Percentiles rank a stretch among this genome's conserved stretches.
Conservation (phyloP, 2,113 vertebrate species). For the Neotoma lepida region DNA sequence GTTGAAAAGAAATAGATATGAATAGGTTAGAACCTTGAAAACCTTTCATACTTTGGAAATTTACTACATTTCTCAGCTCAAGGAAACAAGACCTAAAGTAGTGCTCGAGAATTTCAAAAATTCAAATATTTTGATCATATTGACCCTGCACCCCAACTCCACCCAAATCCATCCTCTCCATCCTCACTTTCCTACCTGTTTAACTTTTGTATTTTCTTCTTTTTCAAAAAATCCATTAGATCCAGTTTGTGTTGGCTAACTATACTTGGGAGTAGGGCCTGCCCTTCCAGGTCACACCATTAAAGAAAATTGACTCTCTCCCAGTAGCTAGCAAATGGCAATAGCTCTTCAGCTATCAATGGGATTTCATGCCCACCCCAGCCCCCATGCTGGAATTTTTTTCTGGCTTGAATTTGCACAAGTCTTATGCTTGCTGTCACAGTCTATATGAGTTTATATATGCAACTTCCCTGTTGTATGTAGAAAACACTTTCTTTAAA, state of each 20-base stretch:
- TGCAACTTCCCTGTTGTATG: background rate
- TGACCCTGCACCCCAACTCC: accelerated
- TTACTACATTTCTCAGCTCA: background rate
- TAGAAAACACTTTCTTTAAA: background rate
- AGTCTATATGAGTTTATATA: background rate
- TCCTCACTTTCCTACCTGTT: no score
- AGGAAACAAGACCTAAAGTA: background rate
- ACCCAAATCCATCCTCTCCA: background rate
- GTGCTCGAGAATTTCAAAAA: background rate
- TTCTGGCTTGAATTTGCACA: background rate
- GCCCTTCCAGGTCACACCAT: background rate
- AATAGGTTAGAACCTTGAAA: background rate
- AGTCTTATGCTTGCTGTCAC: background rate
- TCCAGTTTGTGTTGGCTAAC: background rate
- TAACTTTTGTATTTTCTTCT: background rate
- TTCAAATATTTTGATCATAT: background rate
- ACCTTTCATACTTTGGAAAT: background rate
- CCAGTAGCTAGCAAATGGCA: background rate
- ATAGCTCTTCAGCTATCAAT: background rate
- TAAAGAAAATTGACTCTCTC: background rate
- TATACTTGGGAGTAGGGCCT: background rate
- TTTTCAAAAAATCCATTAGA: background rate
- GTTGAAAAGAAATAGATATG: background rate
- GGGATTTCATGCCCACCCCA: background rate
- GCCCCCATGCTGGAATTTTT: background rate